Evolutionary conservation across 2,113 vertebrate genomes (phyloP), one percentile per base, ranked within the genome.

Genomic region (Nycticebus coucang): DNA sequence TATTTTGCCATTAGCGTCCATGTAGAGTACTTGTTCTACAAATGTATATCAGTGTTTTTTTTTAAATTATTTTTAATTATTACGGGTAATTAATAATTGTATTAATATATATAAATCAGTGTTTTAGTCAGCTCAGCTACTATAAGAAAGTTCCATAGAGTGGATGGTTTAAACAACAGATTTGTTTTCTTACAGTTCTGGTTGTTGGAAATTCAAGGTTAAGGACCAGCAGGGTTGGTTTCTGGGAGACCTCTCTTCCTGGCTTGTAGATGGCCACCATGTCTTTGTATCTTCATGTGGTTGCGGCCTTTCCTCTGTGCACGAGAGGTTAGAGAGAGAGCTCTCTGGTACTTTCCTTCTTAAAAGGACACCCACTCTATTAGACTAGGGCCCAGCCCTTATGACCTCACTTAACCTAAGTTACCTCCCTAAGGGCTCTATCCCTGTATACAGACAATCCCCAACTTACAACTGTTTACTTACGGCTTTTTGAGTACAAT

Each of bases 241-340:
- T 85, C 79, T 60, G 69, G 75, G 50, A 92, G 66, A 21, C 62
- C 37, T 59, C 30, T 60, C 11, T 35, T 62, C 30, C 50, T 50
- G 15, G 30, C n/a, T 62, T 41, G 37, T 30, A 84, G 30, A 30
- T 30, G 9, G 11, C 24, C 22, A 11, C 87, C 62, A 86, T 91
- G 28, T 81, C 19, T 2, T 24, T 0, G 5, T 22, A 24, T 53
- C 62, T 28, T 80, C n/a, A 17, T 0, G 11, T 0, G 5, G 10
- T 60, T 45, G 14, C 13, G 19, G 68, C 22, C 28, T 91, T 88
- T 64, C 64, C 24, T 18, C 6, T 45, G 41, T 15, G 59, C 11
- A 21, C 0, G 18, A 50, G 35, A 72, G 13, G 78, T 26, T 12
- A 75, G 50, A 62, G 19, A 81, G 30, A 62, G 26, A 45, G 35